Conservation (phyloP, 2,797 vertebrate genomes). For the Nyctalus aviator region DNA sequence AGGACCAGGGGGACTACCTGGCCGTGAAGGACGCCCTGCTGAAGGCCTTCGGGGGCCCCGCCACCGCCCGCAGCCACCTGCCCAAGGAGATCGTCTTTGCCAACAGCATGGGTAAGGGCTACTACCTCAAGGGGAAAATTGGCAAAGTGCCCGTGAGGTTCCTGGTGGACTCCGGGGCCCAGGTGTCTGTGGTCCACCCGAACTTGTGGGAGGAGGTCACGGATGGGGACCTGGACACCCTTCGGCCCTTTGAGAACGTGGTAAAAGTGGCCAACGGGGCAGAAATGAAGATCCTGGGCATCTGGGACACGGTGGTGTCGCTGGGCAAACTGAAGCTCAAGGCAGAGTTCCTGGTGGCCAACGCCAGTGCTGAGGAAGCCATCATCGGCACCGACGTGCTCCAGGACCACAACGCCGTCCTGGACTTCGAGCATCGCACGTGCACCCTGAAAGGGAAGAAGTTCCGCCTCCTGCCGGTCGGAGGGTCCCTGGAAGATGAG, state of each 20-base stretch:
- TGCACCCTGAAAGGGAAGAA: conserved; percentile 80
- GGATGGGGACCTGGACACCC: conserved; percentile 65
- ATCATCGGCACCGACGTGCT: conserved; percentile 78
- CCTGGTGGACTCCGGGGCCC: conserved; percentile 80
- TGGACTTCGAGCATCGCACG: conserved; percentile 78
- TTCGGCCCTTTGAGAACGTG: conserved; percentile 72
- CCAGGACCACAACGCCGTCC: conserved; percentile 73
- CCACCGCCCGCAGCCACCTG: rapidly evolving
- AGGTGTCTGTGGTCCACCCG: conserved; percentile 70
- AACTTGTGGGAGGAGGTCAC: conserved; percentile 70
- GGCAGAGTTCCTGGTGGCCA: conserved; percentile 78
- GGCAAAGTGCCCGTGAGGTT: conserved; percentile 70
- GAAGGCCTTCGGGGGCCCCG: not conserved
- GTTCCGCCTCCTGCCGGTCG: conserved; percentile 76
- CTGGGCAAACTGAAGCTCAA: conserved; percentile 77
- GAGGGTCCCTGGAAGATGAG: conserved; percentile 76
- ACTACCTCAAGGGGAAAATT: conserved; percentile 80
- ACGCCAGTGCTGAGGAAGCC: conserved; percentile 68
- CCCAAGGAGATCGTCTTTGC: conserved; percentile 77
- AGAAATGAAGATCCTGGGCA: conserved; percentile 75
- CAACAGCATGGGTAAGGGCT: conserved; percentile 81
- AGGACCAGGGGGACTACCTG: conserved; percentile 12
- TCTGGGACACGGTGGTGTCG: conserved; percentile 69
- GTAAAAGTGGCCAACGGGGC: conserved; percentile 78
- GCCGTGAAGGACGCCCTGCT: conserved; percentile 63